Percentiles rank a stretch among this genome's conserved stretches.
phyloP scores from a whole-genome alignment of 2,113 vertebrate species.

The Budorcas taxicolor region DNA sequence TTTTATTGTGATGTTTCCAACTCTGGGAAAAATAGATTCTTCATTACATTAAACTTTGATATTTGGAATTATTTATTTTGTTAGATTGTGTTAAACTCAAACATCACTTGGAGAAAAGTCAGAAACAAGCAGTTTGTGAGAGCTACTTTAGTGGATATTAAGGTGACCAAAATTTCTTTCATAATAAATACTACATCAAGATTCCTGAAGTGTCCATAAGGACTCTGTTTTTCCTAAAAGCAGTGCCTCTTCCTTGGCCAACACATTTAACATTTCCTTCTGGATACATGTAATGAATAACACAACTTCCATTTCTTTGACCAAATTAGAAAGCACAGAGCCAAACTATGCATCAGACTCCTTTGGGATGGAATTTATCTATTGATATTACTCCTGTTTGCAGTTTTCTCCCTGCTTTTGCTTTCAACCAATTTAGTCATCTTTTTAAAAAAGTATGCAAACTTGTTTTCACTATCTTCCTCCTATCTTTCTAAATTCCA shows the following conservation, averaged over 20 bases:
- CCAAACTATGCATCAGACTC: background rate
- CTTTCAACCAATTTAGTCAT: background rate
- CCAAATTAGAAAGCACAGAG: background rate
- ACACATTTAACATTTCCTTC: background rate
- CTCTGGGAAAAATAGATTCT: background rate
- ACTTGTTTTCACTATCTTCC: background rate
- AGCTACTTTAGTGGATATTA: background rate
- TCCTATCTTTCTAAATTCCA: background rate
- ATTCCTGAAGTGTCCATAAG: background rate
- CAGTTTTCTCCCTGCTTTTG: background rate
- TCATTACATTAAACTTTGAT: background rate
- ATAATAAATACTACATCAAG: background rate
- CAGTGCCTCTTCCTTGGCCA: background rate
- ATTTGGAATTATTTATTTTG: background rate
- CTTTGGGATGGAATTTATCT: background rate
- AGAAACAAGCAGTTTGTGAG: background rate
- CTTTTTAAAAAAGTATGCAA: background rate
- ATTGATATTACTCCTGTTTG: background rate
- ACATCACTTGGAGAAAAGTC: background rate
- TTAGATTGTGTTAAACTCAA: background rate
- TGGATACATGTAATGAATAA: background rate
- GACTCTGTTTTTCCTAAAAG: background rate
- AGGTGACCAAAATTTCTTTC: background rate
- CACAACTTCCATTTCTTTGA: background rate
- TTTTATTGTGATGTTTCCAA: slow-evolving; percentile 5